Evolutionary conservation across 2,113 vertebrate genomes (phyloP), one percentile per base, ranked within the genome.

Genomic region (Delphinapterus leucas): DNA sequence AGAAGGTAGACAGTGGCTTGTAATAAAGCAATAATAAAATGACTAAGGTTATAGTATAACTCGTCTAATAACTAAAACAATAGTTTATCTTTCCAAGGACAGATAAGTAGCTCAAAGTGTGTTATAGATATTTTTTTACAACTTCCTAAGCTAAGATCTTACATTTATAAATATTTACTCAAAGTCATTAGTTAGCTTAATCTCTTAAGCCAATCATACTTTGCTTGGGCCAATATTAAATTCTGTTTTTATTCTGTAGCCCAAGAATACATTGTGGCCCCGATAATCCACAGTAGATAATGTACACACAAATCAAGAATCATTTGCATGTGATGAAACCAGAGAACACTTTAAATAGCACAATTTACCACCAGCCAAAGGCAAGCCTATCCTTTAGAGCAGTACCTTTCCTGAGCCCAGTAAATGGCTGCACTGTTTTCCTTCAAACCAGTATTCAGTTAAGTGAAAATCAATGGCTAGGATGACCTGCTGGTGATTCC

Each of bases 81-180:
- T 79, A 65, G 47, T 28, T 95, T 84, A 79, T 93, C n/a, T 95
- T 84, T 82, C 61, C 38, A 96, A 94, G 28, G 60, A 90, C 36
- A 63, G 33, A 68, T n/a, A 86, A 86, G 23, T 38, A 92, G 11
- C 55, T 86, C 86, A 91, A 61, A 80, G 84, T 86, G 11, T 67
- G 33, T 70, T n/a, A n/a, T 4, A 26, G 36, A 31, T 41, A 28
- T 8, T 9, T 80, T 83, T 73, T 49, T 33, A 73, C 3, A 60
- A 28, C 79, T 89, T 94, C 25, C 18, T 90, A 90, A 92, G 68
- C 13, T 60, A 83, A 96, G 41, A 79, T 41, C 26, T 90, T 85
- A 80, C 20, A 70, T 65, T 88, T 95, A 21, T 76, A 89, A 91
- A 95, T 94, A 86, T 74, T 88, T 84, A 79, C 55, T 96, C 26